Percentiles rank a stretch among this genome's conserved stretches.
These are phyloP conservation scores for Neoseiulus cucumeris DNA, from an alignment of 1,140 invertebrate genomes.

Conservation along the genomic window DNA sequence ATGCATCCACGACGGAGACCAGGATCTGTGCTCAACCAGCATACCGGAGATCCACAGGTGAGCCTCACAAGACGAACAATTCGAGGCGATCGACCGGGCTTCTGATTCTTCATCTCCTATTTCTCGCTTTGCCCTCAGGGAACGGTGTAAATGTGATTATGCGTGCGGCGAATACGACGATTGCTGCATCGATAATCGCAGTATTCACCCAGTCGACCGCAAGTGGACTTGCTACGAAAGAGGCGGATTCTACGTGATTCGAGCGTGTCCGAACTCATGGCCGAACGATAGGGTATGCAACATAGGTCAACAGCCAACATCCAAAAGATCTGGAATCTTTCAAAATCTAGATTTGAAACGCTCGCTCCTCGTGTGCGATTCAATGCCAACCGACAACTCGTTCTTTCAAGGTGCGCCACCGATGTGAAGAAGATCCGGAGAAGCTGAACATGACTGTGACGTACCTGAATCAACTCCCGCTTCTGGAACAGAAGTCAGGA, in stretches of 20 bases:
- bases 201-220: not conserved
- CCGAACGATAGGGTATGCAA: not conserved
- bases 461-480: not conserved
- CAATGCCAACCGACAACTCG: no score
- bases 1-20: not conserved
- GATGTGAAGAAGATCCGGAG: conserved; percentile 2
- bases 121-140: no score
- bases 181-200: conserved; percentile 2
- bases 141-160: conserved; percentile 2
- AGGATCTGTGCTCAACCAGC: not conserved
- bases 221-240: conserved; percentile 1
- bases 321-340: no score
- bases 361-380: no score
- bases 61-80: not conserved
- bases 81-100: no score
- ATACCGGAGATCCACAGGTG: conserved; percentile 7
- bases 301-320: no score
- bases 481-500: not conserved
- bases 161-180: conserved; percentile 2
- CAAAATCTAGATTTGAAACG: no score
- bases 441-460: not conserved
- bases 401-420: not conserved
- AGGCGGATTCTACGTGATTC: conserved; percentile 2
- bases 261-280: conserved; percentile 4
- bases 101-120: no score